Evolutionary conservation across 2,113 vertebrate genomes (phyloP).

Genomic region (Lichenostomus cassidix): DNA sequence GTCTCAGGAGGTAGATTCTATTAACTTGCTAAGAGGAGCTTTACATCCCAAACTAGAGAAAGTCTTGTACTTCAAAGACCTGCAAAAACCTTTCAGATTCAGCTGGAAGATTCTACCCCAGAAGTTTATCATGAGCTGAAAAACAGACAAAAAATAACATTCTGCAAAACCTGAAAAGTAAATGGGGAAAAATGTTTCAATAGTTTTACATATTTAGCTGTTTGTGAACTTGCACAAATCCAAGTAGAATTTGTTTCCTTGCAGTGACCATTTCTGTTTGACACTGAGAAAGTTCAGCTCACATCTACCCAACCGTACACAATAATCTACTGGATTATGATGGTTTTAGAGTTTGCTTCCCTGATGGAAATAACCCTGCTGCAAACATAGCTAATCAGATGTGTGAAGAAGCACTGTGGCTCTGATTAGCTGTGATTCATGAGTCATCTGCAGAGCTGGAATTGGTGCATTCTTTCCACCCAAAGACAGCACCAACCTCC

Average conservation of each 20-base stretch:
- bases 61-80: neutral
- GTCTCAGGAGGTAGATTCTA: neutral
- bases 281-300: neutral
- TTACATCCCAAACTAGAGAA: neutral
- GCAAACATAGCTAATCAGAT: neutral
- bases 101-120: neutral
- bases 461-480: neutral
- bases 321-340: neutral
- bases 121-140: neutral
- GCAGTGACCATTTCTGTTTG: neutral
- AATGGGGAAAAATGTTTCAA: neutral
- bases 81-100: neutral
- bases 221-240: neutral
- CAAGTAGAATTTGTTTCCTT: neutral
- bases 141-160: neutral
- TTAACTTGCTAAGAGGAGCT: neutral
- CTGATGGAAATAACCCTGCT: slow-evolving; percentile 1
- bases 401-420: neutral
- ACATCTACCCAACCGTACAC: neutral
- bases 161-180: neutral
- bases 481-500: neutral
- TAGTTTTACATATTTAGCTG: neutral
- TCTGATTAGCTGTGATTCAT: neutral
- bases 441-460: neutral
- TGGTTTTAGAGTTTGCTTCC: neutral